Base-by-base conservation (phyloP, 2,888 invertebrate genomes). In the Platycheirus rosarum region DNA sequence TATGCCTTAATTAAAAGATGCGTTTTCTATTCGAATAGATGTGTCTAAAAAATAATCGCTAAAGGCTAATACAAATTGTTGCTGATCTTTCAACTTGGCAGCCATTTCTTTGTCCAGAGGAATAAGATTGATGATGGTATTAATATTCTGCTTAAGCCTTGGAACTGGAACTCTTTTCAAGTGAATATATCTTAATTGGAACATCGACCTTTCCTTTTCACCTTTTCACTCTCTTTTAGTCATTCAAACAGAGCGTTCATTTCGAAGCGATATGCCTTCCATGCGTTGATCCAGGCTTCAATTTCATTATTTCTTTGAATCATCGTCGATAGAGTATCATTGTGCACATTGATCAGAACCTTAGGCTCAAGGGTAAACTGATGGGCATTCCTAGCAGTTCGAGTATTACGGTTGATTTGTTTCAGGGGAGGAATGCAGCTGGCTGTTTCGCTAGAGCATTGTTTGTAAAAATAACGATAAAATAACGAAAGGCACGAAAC, bases 141-240 rank as follows among this genome's bases (percentile, higher is more conserved):
- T 93, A 86, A 96, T 94, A 79, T 93, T 93, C 11, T 92, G 90
- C 60, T 95, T 91, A 66, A 95, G 91, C 87, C 94, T 95, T 20
- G 95, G 93, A n/a, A n/a, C n/a, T n/a, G n/a, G n/a, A 85, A 97
- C 92, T 60, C 95, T 92, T 87, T 95, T 93, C 29, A 96, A 92
- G 85, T 96, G 95, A 14, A 97, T 94, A 87, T 96, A 97, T 85
- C 96, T 92, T 20, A 97, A 91, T 87, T 96, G 95, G 46, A 97
- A 91, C 84, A 93, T 93, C 86, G 94, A 94, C 46, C 95, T 93
- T 86, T 97, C 96, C 23, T 94, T 92, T 88, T 97, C n/a, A n/a
- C n/a, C n/a, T n/a, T n/a, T n/a, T n/a, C 97, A 86, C 95, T 93
- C 70, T 94, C 94, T 85, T 95, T 95, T 55, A 97, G 91, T 96